These are phyloP conservation scores for Rhyacichthys aspro DNA, from an alignment of 2,797 vertebrate genomes.

Conservation along the genomic window DNA sequence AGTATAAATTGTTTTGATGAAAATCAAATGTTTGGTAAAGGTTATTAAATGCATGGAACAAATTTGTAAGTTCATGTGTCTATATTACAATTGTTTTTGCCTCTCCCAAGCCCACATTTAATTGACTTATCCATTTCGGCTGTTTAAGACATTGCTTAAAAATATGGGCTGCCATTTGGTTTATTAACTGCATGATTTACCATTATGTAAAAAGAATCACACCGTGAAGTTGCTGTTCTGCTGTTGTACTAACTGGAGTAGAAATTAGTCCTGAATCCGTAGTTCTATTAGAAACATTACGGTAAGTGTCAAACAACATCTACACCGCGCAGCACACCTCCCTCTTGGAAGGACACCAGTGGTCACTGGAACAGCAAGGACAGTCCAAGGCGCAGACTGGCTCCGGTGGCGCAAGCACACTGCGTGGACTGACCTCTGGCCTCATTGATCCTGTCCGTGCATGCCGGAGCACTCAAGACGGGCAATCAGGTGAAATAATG, in stretches of 20 bases:
- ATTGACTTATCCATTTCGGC: too few species aligned
- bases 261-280: too few species aligned
- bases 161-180: too few species aligned
- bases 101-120: too few species aligned
- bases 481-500: slow-evolving; percentile 19
- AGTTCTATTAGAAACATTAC: slow-evolving; percentile 64
- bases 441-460: neutral
- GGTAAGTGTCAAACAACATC: slow-evolving; percentile 48
- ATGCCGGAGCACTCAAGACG: neutral
- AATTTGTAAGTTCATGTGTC: neutral
- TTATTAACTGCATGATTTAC: too few species aligned
- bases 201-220: too few species aligned
- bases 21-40: too few species aligned
- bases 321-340: slow-evolving; percentile 70
- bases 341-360: slow-evolving; percentile 65
- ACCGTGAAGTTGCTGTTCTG: too few species aligned
- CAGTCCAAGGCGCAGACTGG: slow-evolving; percentile 26
- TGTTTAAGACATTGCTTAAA: too few species aligned
- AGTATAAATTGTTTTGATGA: slow-evolving; percentile 22
- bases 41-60: neutral
- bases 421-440: neutral
- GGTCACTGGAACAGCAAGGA: slow-evolving; percentile 48
- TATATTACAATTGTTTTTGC: too few species aligned
- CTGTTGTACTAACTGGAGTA: too few species aligned
- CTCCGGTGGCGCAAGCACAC: slow-evolving; percentile 11